These are phyloP conservation scores for Diorhabda carinulata DNA, from an alignment of 1,140 invertebrate species.

Conservation along the genomic window DNA sequence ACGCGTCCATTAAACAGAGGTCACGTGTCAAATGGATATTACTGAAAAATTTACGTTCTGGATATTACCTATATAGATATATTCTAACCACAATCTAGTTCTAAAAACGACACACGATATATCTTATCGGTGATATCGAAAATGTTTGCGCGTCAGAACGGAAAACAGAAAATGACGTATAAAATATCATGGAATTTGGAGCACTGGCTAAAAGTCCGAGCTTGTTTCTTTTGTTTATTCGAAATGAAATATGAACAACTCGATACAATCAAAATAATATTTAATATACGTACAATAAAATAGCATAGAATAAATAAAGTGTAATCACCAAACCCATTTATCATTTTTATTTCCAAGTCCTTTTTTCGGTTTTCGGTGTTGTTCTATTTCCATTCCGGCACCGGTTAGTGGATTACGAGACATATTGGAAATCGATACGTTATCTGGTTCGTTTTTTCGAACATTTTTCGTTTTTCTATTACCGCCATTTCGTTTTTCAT, in stretches of 20 bases:
- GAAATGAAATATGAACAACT: too few species aligned
- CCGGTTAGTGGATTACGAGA: conserved; percentile 35
- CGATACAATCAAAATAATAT: background rate
- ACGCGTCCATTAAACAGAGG: conserved; percentile 8
- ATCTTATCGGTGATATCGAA: background rate
- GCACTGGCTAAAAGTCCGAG: background rate
- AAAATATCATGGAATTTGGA: too few species aligned
- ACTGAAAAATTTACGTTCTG: conserved; percentile 9
- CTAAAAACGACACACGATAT: background rate
- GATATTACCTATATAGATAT: background rate
- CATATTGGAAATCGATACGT: conserved; percentile 30
- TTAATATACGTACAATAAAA: background rate
- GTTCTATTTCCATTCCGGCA: conserved; percentile 30
- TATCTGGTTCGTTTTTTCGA: conserved; percentile 5
- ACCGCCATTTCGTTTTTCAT: conserved; percentile 4
- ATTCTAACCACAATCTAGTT: background rate
- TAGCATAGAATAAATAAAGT: background rate
- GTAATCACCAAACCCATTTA: conserved; percentile 32
- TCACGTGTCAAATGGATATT: conserved; percentile 15
- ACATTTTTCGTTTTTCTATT: conserved; percentile 6
- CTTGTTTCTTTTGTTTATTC: too few species aligned
- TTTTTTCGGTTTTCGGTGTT: conserved; percentile 27
- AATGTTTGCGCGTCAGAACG: too few species aligned
- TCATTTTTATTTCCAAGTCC: conserved; percentile 12
- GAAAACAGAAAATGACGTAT: too few species aligned